A percentile compares a stretch with the other conserved stretches of the same genome.
phyloP scores from a whole-genome alignment of 2,888 invertebrate species.

The Sarcophaga rosellei region DNA sequence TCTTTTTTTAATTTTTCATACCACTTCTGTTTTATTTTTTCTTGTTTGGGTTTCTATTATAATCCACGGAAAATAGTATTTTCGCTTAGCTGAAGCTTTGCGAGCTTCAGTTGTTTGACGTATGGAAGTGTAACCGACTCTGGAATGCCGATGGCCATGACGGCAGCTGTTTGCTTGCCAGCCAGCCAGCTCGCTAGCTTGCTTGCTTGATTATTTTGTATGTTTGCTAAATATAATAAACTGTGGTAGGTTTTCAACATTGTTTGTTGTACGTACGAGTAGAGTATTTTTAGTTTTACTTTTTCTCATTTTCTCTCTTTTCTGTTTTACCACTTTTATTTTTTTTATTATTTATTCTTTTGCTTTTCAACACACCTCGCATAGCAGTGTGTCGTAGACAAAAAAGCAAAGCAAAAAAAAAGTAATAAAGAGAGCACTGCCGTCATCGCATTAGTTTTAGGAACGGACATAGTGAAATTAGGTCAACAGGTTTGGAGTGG shows the following conservation, averaged over 20 bases:
- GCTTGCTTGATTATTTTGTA: constrained; percentile 48
- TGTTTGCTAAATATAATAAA: constrained; percentile 65
- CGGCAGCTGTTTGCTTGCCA: constrained; percentile 66
- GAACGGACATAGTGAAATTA: constrained; percentile 76
- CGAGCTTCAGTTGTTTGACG: constrained; percentile 67
- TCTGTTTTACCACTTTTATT: constrained; percentile 33
- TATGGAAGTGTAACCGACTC: constrained; percentile 68
- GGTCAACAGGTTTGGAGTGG: constrained; percentile 82
- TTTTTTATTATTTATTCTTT: neutral
- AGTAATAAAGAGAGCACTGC: constrained; percentile 50
- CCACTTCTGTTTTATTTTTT: constrained; percentile 34
- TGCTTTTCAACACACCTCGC: constrained; percentile 46
- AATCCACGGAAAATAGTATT: constrained; percentile 51
- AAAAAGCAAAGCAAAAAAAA: constrained; percentile 47
- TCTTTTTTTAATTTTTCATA: constrained; percentile 38
- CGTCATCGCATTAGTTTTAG: constrained; percentile 63
- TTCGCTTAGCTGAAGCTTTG: constrained; percentile 48
- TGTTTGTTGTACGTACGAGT: neutral
- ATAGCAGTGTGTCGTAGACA: constrained; percentile 24
- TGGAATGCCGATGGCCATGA: constrained; percentile 69
- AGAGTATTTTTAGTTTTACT: constrained; percentile 25
- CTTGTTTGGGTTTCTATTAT: constrained; percentile 25
- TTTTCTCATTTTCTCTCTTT: constrained; percentile 17
- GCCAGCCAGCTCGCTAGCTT: constrained; percentile 24
- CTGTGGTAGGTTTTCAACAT: constrained; percentile 62